These are phyloP conservation scores for Dissostichus mawsoni DNA, from an alignment of 2,113 vertebrate genomes.

Conservation along the genomic window DNA sequence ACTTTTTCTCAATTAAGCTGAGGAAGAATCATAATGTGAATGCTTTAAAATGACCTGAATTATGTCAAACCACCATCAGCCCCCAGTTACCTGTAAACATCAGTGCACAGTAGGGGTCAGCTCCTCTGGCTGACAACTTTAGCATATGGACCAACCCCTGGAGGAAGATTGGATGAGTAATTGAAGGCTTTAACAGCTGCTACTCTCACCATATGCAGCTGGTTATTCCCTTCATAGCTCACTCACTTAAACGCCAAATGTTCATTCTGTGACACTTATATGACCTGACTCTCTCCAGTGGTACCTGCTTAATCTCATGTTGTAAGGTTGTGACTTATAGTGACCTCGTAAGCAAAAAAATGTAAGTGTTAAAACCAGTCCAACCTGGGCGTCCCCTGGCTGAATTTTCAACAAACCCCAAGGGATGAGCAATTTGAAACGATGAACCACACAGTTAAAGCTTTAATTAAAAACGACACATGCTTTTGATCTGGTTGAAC, in stretches of 20 bases:
- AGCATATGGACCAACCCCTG: slow-evolving; percentile 63
- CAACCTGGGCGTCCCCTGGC: background rate
- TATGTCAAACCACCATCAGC: slow-evolving; percentile 1
- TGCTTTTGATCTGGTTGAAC: background rate
- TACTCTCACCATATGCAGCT: slow-evolving; percentile 51
- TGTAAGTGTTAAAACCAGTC: background rate
- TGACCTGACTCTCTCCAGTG: slow-evolving; percentile 22
- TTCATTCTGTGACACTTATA: slow-evolving; percentile 41
- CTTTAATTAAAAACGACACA: background rate
- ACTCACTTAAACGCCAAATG: slow-evolving; percentile 38
- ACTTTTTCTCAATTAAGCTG: background rate
- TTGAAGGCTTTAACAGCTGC: slow-evolving; percentile 67
- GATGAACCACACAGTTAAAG: background rate
- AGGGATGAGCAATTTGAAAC: background rate
- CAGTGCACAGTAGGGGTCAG: slow-evolving; percentile 51
- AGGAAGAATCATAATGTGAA: slow-evolving; percentile 12
- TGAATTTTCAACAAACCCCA: background rate
- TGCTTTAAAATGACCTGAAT: slow-evolving; percentile 19
- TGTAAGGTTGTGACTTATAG: slow-evolving; percentile 4
- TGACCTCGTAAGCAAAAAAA: slow-evolving; percentile 5
- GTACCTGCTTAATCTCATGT: slow-evolving; percentile 7
- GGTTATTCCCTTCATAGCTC: slow-evolving; percentile 59
- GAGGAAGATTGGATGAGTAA: slow-evolving; percentile 68
- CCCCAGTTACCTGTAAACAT: slow-evolving; percentile 44
- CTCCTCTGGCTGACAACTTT: slow-evolving; percentile 33